phyloP scores from a whole-genome alignment of 1,140 invertebrate species.

The Acromyrmex charruanus region DNA sequence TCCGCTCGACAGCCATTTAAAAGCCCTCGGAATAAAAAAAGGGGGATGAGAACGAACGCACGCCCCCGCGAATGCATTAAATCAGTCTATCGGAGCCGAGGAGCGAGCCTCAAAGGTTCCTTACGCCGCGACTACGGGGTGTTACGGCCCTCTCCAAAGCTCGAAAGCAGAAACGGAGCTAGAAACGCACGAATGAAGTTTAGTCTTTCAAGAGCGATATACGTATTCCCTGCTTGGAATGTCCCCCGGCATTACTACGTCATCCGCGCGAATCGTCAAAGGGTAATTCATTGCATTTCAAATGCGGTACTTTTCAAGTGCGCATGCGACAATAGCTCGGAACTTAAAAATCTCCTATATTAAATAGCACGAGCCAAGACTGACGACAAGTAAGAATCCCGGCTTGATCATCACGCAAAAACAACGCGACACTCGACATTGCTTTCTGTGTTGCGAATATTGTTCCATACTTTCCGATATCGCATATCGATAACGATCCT shows the following conservation, averaged over 20 bases:
- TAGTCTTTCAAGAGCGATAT: constrained; percentile 51
- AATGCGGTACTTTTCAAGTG: constrained; percentile 43
- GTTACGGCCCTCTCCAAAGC: constrained; percentile 20
- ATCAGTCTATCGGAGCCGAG: constrained; percentile 42
- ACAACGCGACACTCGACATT: neutral
- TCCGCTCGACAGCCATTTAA: constrained; percentile 60
- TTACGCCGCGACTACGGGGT: constrained; percentile 20
- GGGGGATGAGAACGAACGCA: constrained; percentile 11
- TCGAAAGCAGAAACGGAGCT: constrained; percentile 10
- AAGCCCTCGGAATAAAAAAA: constrained; percentile 58
- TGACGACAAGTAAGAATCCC: neutral
- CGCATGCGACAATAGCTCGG: constrained; percentile 32
- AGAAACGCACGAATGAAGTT: constrained; percentile 47
- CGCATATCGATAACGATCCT: neutral
- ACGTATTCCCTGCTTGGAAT: constrained; percentile 26
- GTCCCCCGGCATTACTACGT: constrained; percentile 41
- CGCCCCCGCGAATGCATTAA: constrained; percentile 54
- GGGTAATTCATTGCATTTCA: constrained; percentile 55
- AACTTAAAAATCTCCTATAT: constrained; percentile 4
- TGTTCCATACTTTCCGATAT: neutral
- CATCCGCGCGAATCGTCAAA: constrained; percentile 50
- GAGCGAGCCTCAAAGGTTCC: constrained; percentile 50
- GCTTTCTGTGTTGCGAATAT: neutral
- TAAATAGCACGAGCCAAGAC: neutral
- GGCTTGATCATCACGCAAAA: constrained; percentile 2